A percentile compares a stretch with the other conserved stretches of the same genome.
These are phyloP conservation scores for Nasonia giraulti DNA, from an alignment of 1,140 invertebrate species.

Conservation along the genomic window DNA sequence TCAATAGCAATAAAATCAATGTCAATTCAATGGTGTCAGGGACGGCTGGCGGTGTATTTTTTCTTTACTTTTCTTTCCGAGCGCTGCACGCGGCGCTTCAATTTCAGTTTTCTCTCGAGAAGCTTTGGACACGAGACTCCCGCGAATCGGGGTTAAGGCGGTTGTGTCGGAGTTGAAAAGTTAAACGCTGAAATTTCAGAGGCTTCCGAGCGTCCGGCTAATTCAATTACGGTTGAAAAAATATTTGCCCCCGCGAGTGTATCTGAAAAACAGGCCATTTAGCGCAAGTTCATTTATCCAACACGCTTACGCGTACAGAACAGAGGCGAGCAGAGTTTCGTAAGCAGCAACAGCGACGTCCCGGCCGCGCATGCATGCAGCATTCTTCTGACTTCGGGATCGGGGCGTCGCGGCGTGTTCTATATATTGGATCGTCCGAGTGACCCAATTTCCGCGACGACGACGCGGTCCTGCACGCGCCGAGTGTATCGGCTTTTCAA, in stretches of 20 bases:
- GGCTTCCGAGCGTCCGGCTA: too few relatives aligned
- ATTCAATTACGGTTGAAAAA: too few relatives aligned
- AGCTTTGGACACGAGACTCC: background rate
- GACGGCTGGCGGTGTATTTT: background rate
- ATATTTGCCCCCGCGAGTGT: too few relatives aligned
- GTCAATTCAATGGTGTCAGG: background rate
- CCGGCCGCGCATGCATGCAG: too few relatives aligned
- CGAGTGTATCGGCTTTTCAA: background rate
- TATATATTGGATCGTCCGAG: background rate
- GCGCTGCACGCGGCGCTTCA: background rate
- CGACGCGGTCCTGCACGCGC: background rate
- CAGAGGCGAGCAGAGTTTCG: background rate
- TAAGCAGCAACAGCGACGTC: background rate
- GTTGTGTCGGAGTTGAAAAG: background rate
- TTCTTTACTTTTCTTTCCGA: background rate
- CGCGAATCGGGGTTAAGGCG: background rate
- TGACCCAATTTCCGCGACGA: background rate
- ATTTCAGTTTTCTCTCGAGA: background rate
- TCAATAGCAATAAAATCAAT: background rate
- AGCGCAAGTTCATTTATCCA: too few relatives aligned
- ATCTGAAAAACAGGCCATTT: too few relatives aligned
- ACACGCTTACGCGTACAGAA: background rate
- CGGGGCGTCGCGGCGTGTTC: too few relatives aligned
- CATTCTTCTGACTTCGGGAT: too few relatives aligned
- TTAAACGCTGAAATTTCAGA: background rate